Conservation (phyloP, 2,113 vertebrate genomes). For the Verasper variegatus region DNA sequence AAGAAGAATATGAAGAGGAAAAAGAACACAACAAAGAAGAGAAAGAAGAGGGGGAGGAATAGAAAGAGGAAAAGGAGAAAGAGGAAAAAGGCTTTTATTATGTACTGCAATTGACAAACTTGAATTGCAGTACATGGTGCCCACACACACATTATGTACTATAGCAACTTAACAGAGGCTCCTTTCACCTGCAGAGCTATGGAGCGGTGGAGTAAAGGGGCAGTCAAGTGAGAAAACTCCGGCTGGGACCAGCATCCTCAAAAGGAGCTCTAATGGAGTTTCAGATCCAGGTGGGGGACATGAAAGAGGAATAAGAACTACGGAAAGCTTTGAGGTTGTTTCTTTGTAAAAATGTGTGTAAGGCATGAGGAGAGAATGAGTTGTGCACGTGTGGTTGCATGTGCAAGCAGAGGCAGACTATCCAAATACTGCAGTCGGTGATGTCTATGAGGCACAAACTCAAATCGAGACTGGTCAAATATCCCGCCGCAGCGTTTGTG, state of each 20-base stretch:
- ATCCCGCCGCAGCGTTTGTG: slow-evolving; percentile 17
- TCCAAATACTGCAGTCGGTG: background rate
- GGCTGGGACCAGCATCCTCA: slow-evolving; percentile 18
- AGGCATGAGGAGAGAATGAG: no score
- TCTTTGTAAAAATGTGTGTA: background rate
- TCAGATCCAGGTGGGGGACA: slow-evolving; percentile 55
- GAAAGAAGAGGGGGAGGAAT: background rate
- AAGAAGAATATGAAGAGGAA: background rate
- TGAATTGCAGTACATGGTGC: background rate
- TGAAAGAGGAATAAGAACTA: slow-evolving; percentile 47
- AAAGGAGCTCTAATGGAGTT: slow-evolving; percentile 58
- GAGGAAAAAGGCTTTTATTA: background rate
- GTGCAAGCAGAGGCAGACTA: background rate
- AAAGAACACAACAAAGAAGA: background rate
- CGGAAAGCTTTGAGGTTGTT: slow-evolving; percentile 19
- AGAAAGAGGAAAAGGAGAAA: background rate
- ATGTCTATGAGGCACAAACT: no score
- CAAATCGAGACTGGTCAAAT: slow-evolving; percentile 14
- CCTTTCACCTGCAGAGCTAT: slow-evolving; percentile 43
- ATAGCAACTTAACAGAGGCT: slow-evolving; percentile 26
- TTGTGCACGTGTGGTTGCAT: background rate
- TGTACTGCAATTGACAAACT: no score
- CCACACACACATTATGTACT: slow-evolving; percentile 1
- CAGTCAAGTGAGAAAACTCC: slow-evolving; percentile 36
- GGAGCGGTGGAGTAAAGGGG: background rate